Evolutionary conservation across 2,888 invertebrate genomes (phyloP).

Genomic region (Cryptocephalus moraei): DNA sequence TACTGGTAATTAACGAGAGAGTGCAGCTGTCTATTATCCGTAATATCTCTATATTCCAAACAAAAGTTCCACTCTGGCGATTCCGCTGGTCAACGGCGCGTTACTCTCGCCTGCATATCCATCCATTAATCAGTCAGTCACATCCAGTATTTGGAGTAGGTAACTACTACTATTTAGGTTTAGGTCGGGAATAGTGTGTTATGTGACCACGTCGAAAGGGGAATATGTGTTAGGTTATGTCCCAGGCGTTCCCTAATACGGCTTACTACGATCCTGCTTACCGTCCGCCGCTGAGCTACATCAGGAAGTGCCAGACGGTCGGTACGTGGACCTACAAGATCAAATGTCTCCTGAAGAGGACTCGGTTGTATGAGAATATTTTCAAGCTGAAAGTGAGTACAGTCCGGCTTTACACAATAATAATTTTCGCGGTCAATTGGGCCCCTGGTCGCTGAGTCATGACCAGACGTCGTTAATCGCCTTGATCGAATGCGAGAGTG

Average conservation of each 20-base stretch:
- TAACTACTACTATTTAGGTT: no score
- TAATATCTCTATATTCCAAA: not conserved
- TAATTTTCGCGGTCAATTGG: no score
- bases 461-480: no score
- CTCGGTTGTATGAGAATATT: slow-evolving; percentile 21
- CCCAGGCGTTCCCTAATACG: not conserved
- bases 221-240: not conserved
- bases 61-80: no score
- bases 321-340: slow-evolving; percentile 30
- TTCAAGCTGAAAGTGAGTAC: slow-evolving; percentile 21
- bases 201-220: slow-evolving; percentile 16
- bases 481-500: no score
- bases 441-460: no score
- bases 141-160: not conserved
- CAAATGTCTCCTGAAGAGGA: slow-evolving; percentile 26
- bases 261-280: no score
- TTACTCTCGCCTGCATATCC: not conserved
- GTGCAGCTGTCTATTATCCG: not conserved
- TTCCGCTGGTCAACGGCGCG: no score
- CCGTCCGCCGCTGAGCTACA: slow-evolving; percentile 26
- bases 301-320: slow-evolving; percentile 25
- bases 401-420: not conserved
- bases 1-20: not conserved
- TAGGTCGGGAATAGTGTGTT: not conserved
- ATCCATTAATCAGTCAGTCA: not conserved